Conservation (phyloP, 2,797 vertebrate species). For the Pseudochirops cupreus region DNA sequence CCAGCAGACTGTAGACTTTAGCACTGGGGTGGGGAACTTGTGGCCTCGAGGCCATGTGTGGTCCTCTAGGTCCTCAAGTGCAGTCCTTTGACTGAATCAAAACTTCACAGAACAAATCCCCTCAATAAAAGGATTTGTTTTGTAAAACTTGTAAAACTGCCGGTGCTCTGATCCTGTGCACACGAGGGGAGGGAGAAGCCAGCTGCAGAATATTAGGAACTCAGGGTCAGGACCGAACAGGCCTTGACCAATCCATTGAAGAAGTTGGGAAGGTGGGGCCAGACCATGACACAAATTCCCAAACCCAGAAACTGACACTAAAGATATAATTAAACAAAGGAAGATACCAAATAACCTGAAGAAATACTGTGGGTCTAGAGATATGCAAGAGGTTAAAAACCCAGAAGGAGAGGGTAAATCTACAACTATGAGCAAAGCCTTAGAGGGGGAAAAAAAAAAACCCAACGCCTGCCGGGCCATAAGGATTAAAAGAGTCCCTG, state of each 20-base stretch:
- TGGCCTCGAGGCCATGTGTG: no score
- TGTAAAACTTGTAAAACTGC: no score
- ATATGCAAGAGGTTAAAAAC: not conserved
- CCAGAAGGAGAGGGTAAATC: not conserved
- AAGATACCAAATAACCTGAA: not conserved
- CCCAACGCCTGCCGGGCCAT: not conserved
- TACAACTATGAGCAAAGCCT: not conserved
- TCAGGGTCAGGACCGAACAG: not conserved
- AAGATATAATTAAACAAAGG: not conserved
- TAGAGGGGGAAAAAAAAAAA: not conserved
- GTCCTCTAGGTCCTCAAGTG: no score
- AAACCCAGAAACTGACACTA: not conserved
- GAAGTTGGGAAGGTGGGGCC: not conserved
- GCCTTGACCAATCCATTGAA: not conserved
- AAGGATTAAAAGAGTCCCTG: not conserved
- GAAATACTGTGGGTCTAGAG: not conserved
- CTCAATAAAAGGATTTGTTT: no score
- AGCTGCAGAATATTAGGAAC: not conserved
- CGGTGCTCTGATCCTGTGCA: no score
- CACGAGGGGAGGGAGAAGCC: no score
- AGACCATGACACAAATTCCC: not conserved
- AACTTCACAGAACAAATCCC: no score
- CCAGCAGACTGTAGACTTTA: no score
- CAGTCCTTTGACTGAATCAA: no score
- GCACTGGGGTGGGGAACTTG: no score